Evolutionary conservation across 2,113 vertebrate species (phyloP).

Genomic region (Thunnus maccoyii): DNA sequence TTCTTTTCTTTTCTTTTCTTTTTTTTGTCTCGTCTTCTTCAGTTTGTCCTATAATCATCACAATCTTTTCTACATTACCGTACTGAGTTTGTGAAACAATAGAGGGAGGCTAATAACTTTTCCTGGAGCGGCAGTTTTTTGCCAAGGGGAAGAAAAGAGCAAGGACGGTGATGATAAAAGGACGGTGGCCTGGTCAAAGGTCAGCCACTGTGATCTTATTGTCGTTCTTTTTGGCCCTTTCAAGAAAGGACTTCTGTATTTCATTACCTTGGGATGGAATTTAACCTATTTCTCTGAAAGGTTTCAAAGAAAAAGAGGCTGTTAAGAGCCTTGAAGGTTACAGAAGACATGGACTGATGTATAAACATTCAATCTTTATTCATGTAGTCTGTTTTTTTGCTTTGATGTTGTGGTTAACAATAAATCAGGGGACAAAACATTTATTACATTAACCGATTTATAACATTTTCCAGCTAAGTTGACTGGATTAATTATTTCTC

Average conservation of each 20-base stretch:
- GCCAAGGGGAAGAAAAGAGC: conserved; percentile 82
- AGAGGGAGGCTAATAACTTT: conserved; percentile 84
- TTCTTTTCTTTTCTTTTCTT: conserved; percentile 30
- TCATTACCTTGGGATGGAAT: conserved; percentile 85
- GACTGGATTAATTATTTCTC: neutral
- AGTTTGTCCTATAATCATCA: conserved; percentile 85
- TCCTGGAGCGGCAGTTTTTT: conserved; percentile 82
- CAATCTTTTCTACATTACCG: conserved; percentile 87
- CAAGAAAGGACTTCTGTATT: conserved; percentile 86
- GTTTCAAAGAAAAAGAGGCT: conserved; percentile 44
- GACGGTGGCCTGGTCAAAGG: conserved; percentile 87
- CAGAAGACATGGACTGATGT: conserved; percentile 67
- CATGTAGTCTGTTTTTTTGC: conserved; percentile 12
- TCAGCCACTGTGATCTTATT: conserved; percentile 89
- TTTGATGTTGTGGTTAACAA: conserved; percentile 3
- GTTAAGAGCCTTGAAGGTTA: conserved; percentile 71
- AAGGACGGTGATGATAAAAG: conserved; percentile 85
- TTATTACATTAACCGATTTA: neutral
- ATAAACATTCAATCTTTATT: conserved; percentile 10
- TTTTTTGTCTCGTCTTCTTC: conserved; percentile 64
- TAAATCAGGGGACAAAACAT: neutral
- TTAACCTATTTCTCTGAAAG: conserved; percentile 78
- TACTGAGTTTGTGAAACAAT: conserved; percentile 86
- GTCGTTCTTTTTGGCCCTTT: conserved; percentile 81
- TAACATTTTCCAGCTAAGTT: neutral